Evolutionary conservation across 1,140 invertebrate species (phyloP).

Genomic region (Lepidurus arcticus): DNA sequence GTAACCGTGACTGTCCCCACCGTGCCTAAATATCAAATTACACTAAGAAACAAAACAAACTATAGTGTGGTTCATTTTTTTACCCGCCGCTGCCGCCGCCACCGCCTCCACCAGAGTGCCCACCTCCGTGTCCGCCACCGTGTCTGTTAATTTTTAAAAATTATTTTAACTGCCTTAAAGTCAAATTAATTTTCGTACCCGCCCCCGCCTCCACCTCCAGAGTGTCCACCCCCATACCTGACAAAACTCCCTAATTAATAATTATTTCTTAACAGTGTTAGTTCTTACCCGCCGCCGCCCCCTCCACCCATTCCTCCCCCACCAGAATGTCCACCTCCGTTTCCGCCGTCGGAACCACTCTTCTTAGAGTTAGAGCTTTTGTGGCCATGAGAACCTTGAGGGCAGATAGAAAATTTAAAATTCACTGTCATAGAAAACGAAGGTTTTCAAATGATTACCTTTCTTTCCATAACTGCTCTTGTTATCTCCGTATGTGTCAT

Average conservation of each 20-base stretch:
- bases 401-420: not conserved
- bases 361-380: not conserved
- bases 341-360: not conserved
- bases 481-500: slow-evolving; percentile 29
- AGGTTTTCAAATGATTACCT: not conserved
- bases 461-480: slow-evolving; percentile 31
- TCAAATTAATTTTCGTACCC: too few relatives aligned
- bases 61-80: not conserved
- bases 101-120: not conserved
- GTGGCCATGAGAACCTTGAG: not conserved
- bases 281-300: not conserved
- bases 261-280: too few relatives aligned
- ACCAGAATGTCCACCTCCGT: slow-evolving; percentile 11
- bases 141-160: not conserved
- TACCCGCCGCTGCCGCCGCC: not conserved
- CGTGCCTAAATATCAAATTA: not conserved
- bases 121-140: slow-evolving; percentile 2
- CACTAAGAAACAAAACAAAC: not conserved
- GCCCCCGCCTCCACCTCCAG: too few relatives aligned
- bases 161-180: too few relatives aligned
- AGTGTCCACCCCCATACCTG: too few relatives aligned
- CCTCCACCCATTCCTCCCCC: not conserved
- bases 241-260: too few relatives aligned
- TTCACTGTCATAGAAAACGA: not conserved
- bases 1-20: not conserved